Conservation (phyloP, 1,140 invertebrate genomes). For the Polypedilum vanderplanki region DNA sequence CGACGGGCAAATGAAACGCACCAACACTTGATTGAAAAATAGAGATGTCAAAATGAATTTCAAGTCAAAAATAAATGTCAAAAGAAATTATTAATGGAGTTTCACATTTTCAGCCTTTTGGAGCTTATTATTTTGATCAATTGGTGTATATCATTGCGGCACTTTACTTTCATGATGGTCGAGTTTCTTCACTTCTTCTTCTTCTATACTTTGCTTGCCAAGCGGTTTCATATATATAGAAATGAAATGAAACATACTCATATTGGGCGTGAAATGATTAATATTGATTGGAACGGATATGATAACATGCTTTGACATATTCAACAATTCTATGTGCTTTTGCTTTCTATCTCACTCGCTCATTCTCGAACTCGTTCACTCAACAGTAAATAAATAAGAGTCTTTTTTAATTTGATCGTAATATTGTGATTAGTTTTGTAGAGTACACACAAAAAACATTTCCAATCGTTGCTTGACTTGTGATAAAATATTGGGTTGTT, state of each 20-base stretch:
- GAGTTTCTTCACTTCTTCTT: background rate
- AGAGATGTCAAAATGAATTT: slow-evolving; percentile 28
- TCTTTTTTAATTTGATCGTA: slow-evolving; percentile 26
- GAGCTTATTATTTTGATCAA: slow-evolving; percentile 25
- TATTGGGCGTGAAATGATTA: background rate
- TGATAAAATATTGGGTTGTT: slow-evolving; percentile 12
- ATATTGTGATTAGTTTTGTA: slow-evolving; percentile 23
- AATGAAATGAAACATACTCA: background rate
- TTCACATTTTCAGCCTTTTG: background rate
- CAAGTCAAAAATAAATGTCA: slow-evolving; percentile 23
- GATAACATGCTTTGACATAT: slow-evolving; percentile 24
- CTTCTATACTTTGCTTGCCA: background rate
- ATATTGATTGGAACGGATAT: slow-evolving; percentile 29
- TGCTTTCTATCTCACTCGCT: background rate
- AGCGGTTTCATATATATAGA: background rate
- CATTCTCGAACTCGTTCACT: too few species aligned
- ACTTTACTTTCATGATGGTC: background rate
- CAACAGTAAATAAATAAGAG: background rate
- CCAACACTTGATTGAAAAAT: slow-evolving; percentile 24
- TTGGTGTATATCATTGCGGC: slow-evolving; percentile 12
- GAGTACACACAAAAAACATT: slow-evolving; percentile 17
- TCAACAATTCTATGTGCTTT: slow-evolving; percentile 21
- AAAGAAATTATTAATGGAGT: slow-evolving; percentile 25
- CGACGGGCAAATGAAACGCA: slow-evolving; percentile 16
- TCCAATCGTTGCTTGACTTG: slow-evolving; percentile 1